These are phyloP conservation scores for Drosophila rhopaloa DNA, from an alignment of 1,140 invertebrate species.

Conservation along the genomic window DNA sequence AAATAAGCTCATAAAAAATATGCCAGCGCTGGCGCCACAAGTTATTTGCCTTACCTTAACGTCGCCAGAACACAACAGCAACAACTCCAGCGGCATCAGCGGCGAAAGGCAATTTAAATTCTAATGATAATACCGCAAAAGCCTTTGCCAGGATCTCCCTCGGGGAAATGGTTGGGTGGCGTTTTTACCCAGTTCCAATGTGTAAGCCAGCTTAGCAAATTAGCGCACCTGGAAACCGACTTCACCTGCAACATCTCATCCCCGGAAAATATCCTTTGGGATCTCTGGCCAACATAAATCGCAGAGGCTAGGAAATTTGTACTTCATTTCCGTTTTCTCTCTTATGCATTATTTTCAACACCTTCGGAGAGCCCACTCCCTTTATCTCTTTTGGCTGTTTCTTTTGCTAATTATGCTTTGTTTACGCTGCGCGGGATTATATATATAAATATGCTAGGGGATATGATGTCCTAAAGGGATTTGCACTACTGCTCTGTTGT, in stretches of 20 bases:
- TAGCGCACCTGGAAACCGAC: conserved; percentile 66
- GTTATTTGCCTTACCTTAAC: conserved; percentile 73
- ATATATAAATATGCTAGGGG: conserved; percentile 15
- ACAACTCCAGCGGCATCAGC: conserved; percentile 14
- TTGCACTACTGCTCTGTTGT: neutral
- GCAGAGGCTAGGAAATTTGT: conserved; percentile 65
- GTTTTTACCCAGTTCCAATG: conserved; percentile 26
- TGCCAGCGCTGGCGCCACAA: conserved; percentile 71
- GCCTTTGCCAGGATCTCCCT: conserved; percentile 36
- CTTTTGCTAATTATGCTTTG: conserved; percentile 74
- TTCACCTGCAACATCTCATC: conserved; percentile 15
- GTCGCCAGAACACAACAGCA: conserved; percentile 8
- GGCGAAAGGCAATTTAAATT: conserved; percentile 78
- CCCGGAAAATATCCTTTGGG: conserved; percentile 44
- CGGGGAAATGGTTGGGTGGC: neutral
- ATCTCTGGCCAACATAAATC: conserved; percentile 43
- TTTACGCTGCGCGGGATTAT: conserved; percentile 52
- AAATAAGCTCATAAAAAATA: conserved; percentile 81
- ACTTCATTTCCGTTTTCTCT: conserved; percentile 65
- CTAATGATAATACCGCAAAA: conserved; percentile 80
- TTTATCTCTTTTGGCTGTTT: conserved; percentile 18
- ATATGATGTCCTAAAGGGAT: conserved; percentile 6
- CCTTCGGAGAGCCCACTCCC: conserved; percentile 24
- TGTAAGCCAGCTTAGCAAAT: conserved; percentile 79
- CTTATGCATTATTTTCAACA: conserved; percentile 72